phyloP scores from a whole-genome alignment of 2,888 invertebrate species.

The Falcaria lacertinaria region DNA sequence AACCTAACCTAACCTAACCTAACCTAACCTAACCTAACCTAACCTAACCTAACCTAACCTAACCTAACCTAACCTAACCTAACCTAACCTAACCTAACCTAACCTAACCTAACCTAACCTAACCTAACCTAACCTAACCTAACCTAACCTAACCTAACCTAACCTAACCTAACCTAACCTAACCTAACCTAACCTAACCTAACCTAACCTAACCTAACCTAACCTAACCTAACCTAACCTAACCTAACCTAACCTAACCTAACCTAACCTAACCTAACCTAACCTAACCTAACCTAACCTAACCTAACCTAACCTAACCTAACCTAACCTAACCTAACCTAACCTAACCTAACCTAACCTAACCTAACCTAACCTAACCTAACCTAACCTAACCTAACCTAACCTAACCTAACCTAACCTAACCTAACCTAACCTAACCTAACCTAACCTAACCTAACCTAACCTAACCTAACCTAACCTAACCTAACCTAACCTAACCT shows the following conservation, averaged over 20 bases:
- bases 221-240: constrained; percentile 9
- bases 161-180: constrained; percentile 13
- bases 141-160: constrained; percentile 14
- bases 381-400: constrained; percentile 11
- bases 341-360: constrained; percentile 12
- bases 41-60: constrained; percentile 12
- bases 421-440: constrained; percentile 12
- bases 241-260: constrained; percentile 9
- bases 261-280: constrained; percentile 10
- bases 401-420: constrained; percentile 11
- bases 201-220: constrained; percentile 9
- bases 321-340: constrained; percentile 11
- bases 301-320: constrained; percentile 11
- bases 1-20: constrained; percentile 12
- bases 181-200: constrained; percentile 13
- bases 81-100: constrained; percentile 12
- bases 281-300: constrained; percentile 12
- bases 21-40: constrained; percentile 11
- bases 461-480: constrained; percentile 10
- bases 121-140: constrained; percentile 14
- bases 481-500: constrained; percentile 11
- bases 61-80: constrained; percentile 11
- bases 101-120: constrained; percentile 12
- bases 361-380: constrained; percentile 12
- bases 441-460: constrained; percentile 10